These are phyloP conservation scores for Pristis pectinata DNA, from an alignment of 2,797 vertebrate species.

Conservation along the genomic window DNA sequence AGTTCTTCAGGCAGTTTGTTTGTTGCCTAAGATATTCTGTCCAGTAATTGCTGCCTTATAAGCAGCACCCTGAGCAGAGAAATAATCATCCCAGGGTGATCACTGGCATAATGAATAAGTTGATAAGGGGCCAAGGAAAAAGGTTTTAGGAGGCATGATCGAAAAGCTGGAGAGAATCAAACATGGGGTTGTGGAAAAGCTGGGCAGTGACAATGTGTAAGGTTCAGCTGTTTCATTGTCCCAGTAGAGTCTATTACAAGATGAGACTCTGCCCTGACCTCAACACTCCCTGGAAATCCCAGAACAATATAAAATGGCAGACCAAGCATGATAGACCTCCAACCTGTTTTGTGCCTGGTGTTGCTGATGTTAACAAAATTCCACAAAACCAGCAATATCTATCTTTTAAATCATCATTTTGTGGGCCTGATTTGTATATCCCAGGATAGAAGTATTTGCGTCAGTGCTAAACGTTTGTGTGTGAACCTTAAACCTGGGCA, in stretches of 20 bases:
- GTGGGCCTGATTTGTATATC: background rate
- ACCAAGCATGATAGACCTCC: background rate
- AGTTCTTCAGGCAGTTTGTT: no score
- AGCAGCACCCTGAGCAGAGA: background rate
- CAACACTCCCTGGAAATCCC: background rate
- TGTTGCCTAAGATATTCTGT: no score
- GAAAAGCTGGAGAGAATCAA: background rate
- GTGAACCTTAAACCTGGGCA: background rate
- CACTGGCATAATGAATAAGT: background rate
- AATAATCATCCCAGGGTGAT: background rate
- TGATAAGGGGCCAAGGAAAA: background rate
- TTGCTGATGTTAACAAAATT: background rate
- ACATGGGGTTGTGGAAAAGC: background rate
- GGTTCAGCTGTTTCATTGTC: background rate
- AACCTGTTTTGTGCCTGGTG: background rate
- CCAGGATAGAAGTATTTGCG: background rate
- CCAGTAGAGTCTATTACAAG: background rate
- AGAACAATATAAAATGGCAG: background rate
- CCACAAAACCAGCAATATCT: background rate
- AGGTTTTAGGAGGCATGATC: background rate
- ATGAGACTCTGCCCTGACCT: background rate
- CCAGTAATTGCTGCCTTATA: background rate
- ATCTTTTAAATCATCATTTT: background rate
- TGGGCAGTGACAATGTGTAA: background rate
- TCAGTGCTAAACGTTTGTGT: no score